Percentiles rank a stretch among this genome's conserved stretches.
phyloP scores from a whole-genome alignment of 2,113 vertebrate genomes.

The Seriola dumerili region DNA sequence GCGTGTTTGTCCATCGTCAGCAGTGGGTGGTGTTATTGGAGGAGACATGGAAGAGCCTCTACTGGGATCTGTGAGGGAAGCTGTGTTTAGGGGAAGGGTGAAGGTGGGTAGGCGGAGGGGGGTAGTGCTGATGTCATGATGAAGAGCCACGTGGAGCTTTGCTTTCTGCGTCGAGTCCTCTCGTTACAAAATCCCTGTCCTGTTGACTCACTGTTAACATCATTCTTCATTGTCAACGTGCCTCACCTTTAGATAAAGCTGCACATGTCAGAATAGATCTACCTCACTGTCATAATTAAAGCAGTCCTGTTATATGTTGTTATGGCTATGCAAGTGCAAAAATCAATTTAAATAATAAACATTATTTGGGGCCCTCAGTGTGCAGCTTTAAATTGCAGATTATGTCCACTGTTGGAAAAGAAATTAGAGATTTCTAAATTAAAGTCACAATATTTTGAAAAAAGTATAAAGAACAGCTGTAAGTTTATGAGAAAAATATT shows the following conservation, averaged over 20 bases:
- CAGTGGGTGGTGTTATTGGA: constrained; percentile 50
- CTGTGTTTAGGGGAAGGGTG: constrained; percentile 26
- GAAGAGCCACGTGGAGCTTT: constrained; percentile 47
- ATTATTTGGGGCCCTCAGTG: background rate
- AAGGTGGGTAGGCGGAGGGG: background rate
- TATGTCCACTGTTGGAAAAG: background rate
- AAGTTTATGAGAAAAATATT: background rate
- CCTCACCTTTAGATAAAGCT: constrained; percentile 6
- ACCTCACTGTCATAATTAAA: too few species aligned
- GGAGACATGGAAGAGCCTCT: constrained; percentile 47
- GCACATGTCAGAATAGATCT: too few species aligned
- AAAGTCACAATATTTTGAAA: background rate
- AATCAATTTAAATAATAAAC: background rate
- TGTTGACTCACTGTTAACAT: constrained; percentile 24
- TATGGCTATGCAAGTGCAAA: background rate
- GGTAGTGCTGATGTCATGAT: constrained; percentile 59
- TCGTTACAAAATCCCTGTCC: background rate
- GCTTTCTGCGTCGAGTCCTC: constrained; percentile 1
- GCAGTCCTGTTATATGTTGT: background rate
- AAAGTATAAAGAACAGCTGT: background rate
- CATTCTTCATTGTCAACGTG: background rate
- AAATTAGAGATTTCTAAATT: background rate
- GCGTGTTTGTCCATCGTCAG: constrained; percentile 52
- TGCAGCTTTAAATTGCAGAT: background rate
- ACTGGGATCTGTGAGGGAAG: constrained; percentile 37